Conservation (phyloP, 2,888 invertebrate genomes). For the Crematogaster levior region DNA sequence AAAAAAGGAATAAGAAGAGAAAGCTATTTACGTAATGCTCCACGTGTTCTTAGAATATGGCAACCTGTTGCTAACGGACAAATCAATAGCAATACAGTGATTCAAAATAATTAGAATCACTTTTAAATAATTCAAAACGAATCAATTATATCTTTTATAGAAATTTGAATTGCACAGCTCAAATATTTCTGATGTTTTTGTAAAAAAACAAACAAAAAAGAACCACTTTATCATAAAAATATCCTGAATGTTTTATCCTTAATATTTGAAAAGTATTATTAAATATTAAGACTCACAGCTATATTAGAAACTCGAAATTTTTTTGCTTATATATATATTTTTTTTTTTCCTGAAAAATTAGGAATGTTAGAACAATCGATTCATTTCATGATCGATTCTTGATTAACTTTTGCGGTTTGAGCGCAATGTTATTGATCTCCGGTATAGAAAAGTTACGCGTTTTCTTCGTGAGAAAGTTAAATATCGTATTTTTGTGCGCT, state of each 20-base stretch:
- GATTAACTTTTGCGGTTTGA: neutral
- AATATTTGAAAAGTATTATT: neutral
- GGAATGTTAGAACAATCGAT: neutral
- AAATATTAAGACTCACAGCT: neutral
- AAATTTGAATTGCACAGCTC: neutral
- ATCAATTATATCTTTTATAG: neutral
- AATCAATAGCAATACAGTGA: neutral
- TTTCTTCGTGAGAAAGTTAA: slow-evolving; percentile 34
- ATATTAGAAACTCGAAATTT: no score
- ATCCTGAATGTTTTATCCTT: neutral
- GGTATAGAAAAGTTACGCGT: slow-evolving; percentile 22
- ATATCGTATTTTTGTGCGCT: slow-evolving; percentile 13
- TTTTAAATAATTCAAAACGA: neutral
- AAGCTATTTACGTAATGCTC: neutral
- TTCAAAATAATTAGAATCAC: neutral
- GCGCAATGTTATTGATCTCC: neutral
- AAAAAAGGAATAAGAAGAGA: neutral
- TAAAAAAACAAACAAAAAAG: neutral
- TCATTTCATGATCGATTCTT: neutral
- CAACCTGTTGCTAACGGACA: slow-evolving; percentile 14
- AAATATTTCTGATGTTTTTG: neutral
- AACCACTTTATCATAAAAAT: neutral
- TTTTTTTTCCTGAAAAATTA: no score
- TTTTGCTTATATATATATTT: no score
- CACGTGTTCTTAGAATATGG: neutral